Percentiles rank a stretch among this genome's conserved stretches.
Conservation (phyloP, 2,888 invertebrate species). For the Asteroscopus sphinx region DNA sequence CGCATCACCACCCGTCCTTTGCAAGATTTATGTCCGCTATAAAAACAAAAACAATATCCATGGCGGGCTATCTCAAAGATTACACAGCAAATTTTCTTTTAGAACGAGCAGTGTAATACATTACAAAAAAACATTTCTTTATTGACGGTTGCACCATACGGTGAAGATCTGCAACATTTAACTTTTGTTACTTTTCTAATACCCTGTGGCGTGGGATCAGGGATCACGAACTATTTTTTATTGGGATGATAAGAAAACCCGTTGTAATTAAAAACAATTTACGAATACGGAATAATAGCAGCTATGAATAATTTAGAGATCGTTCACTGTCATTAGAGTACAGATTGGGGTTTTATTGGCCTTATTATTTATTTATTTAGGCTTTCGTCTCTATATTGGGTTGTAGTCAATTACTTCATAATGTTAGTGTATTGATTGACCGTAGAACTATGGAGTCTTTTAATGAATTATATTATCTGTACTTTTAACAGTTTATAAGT, state of each 20-base stretch:
- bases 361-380: conserved; percentile 71
- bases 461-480: too few relatives aligned
- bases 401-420: conserved; percentile 57
- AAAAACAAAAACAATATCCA: conserved; percentile 60
- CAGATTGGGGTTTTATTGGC: conserved; percentile 67
- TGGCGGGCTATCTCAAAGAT: conserved; percentile 53
- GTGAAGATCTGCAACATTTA: conserved; percentile 76
- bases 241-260: conserved; percentile 59
- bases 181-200: conserved; percentile 76
- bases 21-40: conserved; percentile 77
- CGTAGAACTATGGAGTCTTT: conserved; percentile 28
- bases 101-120: conserved; percentile 70
- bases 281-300: conserved; percentile 64
- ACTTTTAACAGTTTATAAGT: conserved; percentile 18
- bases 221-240: conserved; percentile 68
- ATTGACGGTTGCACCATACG: conserved; percentile 72
- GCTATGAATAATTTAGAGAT: conserved; percentile 68
- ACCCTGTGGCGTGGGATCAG: conserved; percentile 74
- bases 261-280: conserved; percentile 69
- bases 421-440: conserved; percentile 46
- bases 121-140: conserved; percentile 62
- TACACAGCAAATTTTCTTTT: conserved; percentile 17
- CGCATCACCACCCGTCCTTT: conserved; percentile 73
- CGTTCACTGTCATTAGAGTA: conserved; percentile 69
- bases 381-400: conserved; percentile 58